Evolutionary conservation across 2,797 vertebrate species (phyloP).

Genomic region (Spondyliosoma cantharus): DNA sequence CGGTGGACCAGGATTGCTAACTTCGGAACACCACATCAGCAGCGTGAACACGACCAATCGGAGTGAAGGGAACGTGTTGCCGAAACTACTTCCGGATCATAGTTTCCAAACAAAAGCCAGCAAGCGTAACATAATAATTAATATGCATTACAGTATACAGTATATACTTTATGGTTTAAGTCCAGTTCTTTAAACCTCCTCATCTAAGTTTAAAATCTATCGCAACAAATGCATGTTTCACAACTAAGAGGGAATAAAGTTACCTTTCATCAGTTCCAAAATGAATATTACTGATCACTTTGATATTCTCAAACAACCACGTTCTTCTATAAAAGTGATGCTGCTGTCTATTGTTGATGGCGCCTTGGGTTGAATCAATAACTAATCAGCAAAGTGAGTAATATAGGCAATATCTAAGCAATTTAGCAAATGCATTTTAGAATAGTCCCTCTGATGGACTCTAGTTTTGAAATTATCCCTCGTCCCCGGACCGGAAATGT

Average conservation of each 20-base stretch:
- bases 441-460: neutral
- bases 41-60: constrained; percentile 59
- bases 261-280: neutral
- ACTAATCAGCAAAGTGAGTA: neutral
- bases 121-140: too few relatives aligned
- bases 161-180: too few relatives aligned
- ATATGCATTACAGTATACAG: too few relatives aligned
- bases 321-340: neutral
- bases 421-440: neutral
- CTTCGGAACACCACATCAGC: constrained; percentile 77
- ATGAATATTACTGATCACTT: neutral
- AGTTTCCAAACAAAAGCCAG: constrained; percentile 36
- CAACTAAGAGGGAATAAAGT: neutral
- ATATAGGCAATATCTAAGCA: too few relatives aligned
- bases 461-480: constrained; percentile 27
- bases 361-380: neutral
- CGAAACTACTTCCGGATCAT: constrained; percentile 37
- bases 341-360: neutral
- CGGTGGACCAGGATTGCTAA: constrained; percentile 13
- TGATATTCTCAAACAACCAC: neutral
- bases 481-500: neutral
- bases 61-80: accelerated
- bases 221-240: neutral
- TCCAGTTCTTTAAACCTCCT: too few relatives aligned
- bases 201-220: neutral